A percentile compares a stretch with the other conserved stretches of the same genome.
Evolutionary conservation across 2,113 vertebrate species (phyloP).

Genomic region (Tursiops truncatus): DNA sequence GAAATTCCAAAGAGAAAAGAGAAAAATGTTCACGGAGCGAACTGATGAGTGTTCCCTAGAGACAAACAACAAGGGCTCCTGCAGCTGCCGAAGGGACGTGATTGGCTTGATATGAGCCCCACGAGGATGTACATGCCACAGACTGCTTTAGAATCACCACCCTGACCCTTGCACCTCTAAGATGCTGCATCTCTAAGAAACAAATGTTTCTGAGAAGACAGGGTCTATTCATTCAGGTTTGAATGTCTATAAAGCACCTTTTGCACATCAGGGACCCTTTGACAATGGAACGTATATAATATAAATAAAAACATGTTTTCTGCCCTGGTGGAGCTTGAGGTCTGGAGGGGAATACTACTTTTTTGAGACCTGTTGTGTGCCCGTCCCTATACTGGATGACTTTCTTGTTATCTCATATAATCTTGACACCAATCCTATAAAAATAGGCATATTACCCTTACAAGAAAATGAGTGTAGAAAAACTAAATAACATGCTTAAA

Average conservation of each 20-base stretch:
- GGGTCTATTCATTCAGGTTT: background rate
- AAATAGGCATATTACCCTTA: background rate
- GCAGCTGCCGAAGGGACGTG: fast-evolving
- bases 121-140: fast-evolving
- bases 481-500: background rate
- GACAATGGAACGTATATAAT: background rate
- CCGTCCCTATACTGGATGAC: background rate
- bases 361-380: background rate
- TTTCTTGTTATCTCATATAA: background rate
- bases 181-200: background rate
- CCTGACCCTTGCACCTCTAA: background rate
- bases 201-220: background rate
- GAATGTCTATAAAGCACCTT: background rate
- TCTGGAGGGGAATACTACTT: background rate
- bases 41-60: background rate
- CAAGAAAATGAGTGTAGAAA: background rate
- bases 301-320: background rate
- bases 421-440: background rate
- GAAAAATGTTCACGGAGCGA: background rate
- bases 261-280: no score
- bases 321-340: background rate
- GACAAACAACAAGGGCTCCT: background rate
- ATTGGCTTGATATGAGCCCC: background rate
- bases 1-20: background rate
- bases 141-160: background rate